These are phyloP conservation scores for Hydrozoanthus gracilis DNA, from an alignment of 92 coral and sea anemone genomes.

Conservation along the genomic window DNA sequence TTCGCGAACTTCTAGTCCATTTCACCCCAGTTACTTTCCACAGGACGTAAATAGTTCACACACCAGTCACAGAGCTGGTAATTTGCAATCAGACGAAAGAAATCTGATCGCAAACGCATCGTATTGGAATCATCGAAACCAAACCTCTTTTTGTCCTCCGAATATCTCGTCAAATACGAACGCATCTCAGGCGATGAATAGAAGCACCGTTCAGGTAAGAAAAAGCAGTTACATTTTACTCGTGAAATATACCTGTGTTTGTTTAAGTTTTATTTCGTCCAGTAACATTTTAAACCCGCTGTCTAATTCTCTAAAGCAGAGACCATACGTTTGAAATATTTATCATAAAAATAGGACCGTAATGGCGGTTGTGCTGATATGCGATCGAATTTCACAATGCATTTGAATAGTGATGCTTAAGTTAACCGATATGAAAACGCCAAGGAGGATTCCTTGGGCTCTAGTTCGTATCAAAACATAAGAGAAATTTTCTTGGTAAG, in stretches of 20 bases:
- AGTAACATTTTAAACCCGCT: slow-evolving; percentile 22
- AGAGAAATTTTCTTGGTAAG: slow-evolving; percentile 57
- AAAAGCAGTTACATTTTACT: slow-evolving; percentile 37
- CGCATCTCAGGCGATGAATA: slow-evolving; percentile 70
- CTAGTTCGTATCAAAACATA: slow-evolving; percentile 2
- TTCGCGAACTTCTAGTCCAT: slow-evolving; percentile 83
- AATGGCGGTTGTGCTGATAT: slow-evolving; percentile 88
- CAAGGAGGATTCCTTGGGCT: slow-evolving; percentile 41
- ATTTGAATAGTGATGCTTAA: slow-evolving; percentile 46
- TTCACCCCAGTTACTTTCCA: slow-evolving; percentile 72
- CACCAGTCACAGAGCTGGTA: slow-evolving; percentile 70
- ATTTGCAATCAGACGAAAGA: slow-evolving; percentile 81
- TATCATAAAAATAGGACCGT: slow-evolving; percentile 68
- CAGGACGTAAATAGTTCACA: slow-evolving; percentile 79
- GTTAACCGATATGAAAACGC: slow-evolving; percentile 11
- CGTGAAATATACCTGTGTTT: slow-evolving; percentile 54
- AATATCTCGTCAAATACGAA: slow-evolving; percentile 64
- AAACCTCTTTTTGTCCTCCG: slow-evolving; percentile 57
- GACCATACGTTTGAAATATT: slow-evolving; percentile 86
- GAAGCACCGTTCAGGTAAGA: slow-evolving; percentile 84
- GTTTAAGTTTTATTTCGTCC: slow-evolving; percentile 15
- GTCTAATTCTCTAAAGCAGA: slow-evolving; percentile 38
- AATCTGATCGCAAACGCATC: slow-evolving; percentile 68
- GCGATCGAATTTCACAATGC: slow-evolving; percentile 84
- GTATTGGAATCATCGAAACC: slow-evolving; percentile 46